Evolutionary conservation across 2,888 invertebrate species (phyloP), one percentile per base, ranked within the genome.

Genomic region (Meta bourneti): DNA sequence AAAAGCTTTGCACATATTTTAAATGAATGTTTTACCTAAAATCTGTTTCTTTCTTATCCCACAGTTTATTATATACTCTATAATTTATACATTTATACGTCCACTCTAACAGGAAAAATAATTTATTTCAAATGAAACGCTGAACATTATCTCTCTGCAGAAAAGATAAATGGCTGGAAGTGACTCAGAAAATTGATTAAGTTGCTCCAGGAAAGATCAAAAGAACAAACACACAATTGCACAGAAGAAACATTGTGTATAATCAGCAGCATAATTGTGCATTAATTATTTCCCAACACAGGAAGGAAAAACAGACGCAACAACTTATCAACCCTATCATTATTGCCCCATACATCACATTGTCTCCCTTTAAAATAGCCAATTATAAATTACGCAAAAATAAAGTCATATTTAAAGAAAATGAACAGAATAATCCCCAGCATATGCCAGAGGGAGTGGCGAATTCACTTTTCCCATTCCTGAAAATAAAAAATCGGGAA

Each of bases 341-440:
- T 9, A 61, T 16, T 16, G 11, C 5, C 61, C 61, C 61, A 61
- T 61, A 61, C 61, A 61, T 61, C 61, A 61, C 61, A 1, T 13
- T 13, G 13, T 6, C 61, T 9, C 6, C 61, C 16, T 61, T 61
- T 61, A 61, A 61, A 61, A 9, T 16, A 16, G 61, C 61, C 16
- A 79, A 79, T 79, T 69, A 79, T 79, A 79, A 79, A 79, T 79
- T 61, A 61, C 54, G 19, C 61, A 79, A 79, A 79, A 79, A 61
- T 69, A 34, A 77, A 77, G 51, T 49, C 51, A 51, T 48, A 75
- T 75, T 7, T 75, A 75, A 51, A 49, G 77, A 52, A 51, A 77
- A 51, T 77, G 19, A 77, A 51, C 52, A 51, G n/a, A 34, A 61
- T 61, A 61, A 61, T 9, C 11, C 61, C 5, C 11, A 0, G 7